A percentile compares a stretch with the other conserved stretches of the same genome.
Conservation (phyloP, 2,113 vertebrate species). For the Zapornia atra region DNA sequence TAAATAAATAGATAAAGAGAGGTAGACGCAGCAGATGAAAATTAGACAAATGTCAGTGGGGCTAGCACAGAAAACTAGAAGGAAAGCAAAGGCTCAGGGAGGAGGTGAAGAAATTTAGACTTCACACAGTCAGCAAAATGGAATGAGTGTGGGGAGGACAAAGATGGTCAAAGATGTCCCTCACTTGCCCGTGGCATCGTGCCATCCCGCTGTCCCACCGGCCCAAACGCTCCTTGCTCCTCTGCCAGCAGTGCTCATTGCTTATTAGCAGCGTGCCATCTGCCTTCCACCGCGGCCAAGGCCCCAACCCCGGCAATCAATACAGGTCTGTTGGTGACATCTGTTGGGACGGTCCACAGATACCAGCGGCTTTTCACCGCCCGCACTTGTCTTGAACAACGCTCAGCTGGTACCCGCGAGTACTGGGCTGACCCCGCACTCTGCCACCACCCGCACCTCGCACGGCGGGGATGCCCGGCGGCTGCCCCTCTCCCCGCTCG, state of each 20-base stretch:
- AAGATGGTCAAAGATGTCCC: neutral
- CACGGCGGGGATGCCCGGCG: neutral
- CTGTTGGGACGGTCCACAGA: neutral
- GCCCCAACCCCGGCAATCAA: neutral
- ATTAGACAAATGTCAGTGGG: neutral
- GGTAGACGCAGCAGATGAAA: neutral
- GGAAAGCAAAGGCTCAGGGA: neutral
- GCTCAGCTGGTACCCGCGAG: conserved; percentile 1
- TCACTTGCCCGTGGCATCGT: neutral
- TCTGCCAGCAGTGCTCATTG: neutral
- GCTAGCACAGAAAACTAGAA: neutral
- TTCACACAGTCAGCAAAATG: neutral
- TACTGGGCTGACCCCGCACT: neutral
- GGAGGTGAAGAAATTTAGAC: neutral
- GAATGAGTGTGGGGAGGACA: neutral
- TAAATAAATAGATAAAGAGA: neutral
- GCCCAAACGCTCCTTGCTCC: neutral
- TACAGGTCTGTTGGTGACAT: neutral
- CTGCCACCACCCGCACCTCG: neutral
- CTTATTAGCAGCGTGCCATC: conserved; percentile 8
- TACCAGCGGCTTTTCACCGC: conserved; percentile 11
- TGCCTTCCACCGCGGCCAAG: neutral
- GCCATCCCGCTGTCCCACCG: neutral
- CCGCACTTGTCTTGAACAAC: neutral
- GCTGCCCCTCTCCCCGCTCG: neutral